Evolutionary conservation across 2,113 vertebrate species (phyloP), one percentile per base, ranked within the genome.

Genomic region (Sorex fumeus): DNA sequence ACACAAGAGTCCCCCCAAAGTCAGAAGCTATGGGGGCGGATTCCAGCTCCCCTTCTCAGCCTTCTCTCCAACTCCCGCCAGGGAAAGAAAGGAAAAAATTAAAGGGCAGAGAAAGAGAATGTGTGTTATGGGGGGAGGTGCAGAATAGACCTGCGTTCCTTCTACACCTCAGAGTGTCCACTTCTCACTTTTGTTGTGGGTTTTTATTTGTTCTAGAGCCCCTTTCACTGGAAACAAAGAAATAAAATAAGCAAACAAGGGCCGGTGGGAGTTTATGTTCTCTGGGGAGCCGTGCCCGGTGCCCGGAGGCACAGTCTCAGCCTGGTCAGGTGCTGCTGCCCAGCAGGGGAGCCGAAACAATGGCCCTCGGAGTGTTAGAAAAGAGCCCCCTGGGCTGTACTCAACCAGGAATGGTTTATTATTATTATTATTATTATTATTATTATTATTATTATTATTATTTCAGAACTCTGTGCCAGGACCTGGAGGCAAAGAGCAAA

Each of bases 131-230:
- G 27, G 64, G 25, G 64, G 8, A 6, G 64, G 21, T 4, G 3
- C 2, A 12, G 27, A 12, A 5, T 10, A 19, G 8, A 10, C 60
- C 60, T 2, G 5, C 5, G 70, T 81, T 88, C 47, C 9, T 76
- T 67, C 79, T 45, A 50, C 64, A n/a, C 69, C 66, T 88, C n/a
- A 34, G 43, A 90, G n/a, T 8, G 2, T 11, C 36, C 30, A 91
- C 72, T 36, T 84, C 74, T 85, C 47, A 32, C 28, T 88, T 77
- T 69, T 32, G 16, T 62, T 77, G 32, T 57, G 8, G 15, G 27
- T 62, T 4, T 83, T 78, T 28, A 11, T 76, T 81, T 80, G 45
- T 92, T 80, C 43, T 83, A 67, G 50, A 62, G 16, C 83, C 76
- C 34, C 70, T 86, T 84, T 75, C 15, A 19, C 16, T 40, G 45